Evolutionary conservation across 2,888 invertebrate genomes (phyloP).

Genomic region (Tetragonisca angustula): DNA sequence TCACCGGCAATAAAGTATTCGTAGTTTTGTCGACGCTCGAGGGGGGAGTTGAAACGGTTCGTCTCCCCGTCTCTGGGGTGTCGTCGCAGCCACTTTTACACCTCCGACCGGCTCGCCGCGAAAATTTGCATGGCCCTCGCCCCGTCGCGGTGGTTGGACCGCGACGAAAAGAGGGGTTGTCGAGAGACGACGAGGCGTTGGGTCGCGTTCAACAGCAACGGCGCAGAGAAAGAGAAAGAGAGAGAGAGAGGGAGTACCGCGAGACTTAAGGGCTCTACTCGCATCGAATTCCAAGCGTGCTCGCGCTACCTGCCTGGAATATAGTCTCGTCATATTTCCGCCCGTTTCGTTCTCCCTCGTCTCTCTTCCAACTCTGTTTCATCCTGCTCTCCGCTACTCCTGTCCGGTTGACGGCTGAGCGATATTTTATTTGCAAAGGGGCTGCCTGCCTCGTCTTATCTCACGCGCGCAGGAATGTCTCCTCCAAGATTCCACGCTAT

Average conservation of each 20-base stretch:
- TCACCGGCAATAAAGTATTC: slow-evolving; percentile 45
- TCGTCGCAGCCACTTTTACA: slow-evolving; percentile 33
- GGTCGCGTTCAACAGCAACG: slow-evolving; percentile 38
- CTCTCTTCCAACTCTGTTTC: slow-evolving; percentile 1
- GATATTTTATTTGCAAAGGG: slow-evolving; percentile 79
- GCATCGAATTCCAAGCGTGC: slow-evolving; percentile 72
- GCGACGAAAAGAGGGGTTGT: slow-evolving; percentile 1
- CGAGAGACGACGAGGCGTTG: slow-evolving; percentile 26
- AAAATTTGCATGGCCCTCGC: slow-evolving; percentile 44
- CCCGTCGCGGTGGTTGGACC: slow-evolving; percentile 7
- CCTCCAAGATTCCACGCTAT: slow-evolving; percentile 60
- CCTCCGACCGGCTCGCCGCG: slow-evolving; percentile 23
- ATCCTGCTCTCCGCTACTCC: background rate
- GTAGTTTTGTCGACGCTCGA: slow-evolving; percentile 34
- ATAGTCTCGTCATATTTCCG: slow-evolving; percentile 73
- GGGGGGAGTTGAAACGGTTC: background rate
- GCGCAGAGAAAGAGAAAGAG: background rate
- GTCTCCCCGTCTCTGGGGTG: slow-evolving; percentile 36
- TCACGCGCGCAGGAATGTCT: slow-evolving; percentile 78
- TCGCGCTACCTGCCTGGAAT: slow-evolving; percentile 74
- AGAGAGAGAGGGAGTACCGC: slow-evolving; percentile 12
- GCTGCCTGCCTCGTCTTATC: slow-evolving; percentile 75
- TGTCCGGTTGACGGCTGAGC: slow-evolving; percentile 61
- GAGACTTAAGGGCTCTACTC: slow-evolving; percentile 68
- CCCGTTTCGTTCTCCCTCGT: slow-evolving; percentile 31